phyloP scores from a whole-genome alignment of 2,797 vertebrate genomes.

The Urocyon cinereoargenteus region DNA sequence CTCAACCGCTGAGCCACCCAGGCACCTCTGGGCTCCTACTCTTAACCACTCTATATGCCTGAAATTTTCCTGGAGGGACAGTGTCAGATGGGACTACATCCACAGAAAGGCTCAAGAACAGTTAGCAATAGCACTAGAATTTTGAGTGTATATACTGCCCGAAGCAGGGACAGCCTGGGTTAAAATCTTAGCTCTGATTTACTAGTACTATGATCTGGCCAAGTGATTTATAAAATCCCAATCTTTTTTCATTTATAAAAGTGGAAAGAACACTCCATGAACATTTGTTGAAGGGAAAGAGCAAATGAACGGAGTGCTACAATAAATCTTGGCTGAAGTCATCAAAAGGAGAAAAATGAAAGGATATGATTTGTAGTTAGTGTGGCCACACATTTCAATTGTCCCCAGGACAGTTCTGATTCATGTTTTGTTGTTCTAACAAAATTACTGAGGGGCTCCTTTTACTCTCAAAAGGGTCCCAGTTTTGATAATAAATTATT shows the following conservation, averaged over 20 bases:
- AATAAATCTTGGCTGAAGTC: neutral
- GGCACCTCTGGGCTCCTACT: too few species aligned
- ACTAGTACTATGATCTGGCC: neutral
- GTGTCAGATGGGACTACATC: neutral
- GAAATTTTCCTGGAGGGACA: neutral
- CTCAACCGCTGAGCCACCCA: too few species aligned
- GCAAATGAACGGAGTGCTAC: neutral
- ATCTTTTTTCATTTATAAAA: neutral
- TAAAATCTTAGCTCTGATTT: neutral
- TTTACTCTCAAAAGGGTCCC: neutral
- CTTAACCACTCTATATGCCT: neutral
- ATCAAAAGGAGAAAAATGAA: neutral
- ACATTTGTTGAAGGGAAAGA: neutral
- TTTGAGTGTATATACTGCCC: neutral
- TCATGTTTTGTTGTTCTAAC: neutral
- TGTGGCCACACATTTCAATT: neutral
- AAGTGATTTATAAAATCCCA: neutral
- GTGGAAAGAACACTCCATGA: neutral
- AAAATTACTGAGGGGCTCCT: neutral
- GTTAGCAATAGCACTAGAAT: accelerated
- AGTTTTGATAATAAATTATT: neutral
- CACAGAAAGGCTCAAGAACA: neutral
- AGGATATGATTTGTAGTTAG: neutral
- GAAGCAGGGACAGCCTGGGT: neutral
- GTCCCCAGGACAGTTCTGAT: neutral